Base-by-base conservation (phyloP, 1,140 invertebrate species). In the Drosophila ironensis region DNA sequence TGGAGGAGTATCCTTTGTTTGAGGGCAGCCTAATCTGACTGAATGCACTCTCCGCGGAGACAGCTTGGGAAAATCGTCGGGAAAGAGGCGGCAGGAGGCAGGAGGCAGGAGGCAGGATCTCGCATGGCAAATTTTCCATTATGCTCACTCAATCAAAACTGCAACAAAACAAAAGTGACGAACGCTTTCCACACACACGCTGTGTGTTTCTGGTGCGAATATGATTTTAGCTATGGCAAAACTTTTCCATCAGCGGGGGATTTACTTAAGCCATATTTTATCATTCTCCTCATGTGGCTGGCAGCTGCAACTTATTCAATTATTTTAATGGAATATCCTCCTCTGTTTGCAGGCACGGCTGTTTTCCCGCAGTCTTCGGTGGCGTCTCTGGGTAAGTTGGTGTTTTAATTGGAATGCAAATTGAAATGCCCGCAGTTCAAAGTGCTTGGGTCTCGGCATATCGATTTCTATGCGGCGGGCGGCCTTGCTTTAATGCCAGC, bases 251-350 rank as follows among this genome's bases (percentile, higher is more conserved):
- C 7, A 24, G 9, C 14, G 16, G 35, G 28, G 61, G 66, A 80
- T 86, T 86, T 64, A 68, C 80, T 80, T 86, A 72, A 84, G 81
- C 80, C 66, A 70, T 87, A 66, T 61, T 84, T 72, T 66, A 63
- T 63, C 59, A 61, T 57, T 66, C 64, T 61, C 56, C 57, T 46
- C 38, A 51, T 47, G 30, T 33, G 69, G 42, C 59, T 33, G 69
- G 42, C 59, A 75, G 60, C 67, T 75, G 74, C 60, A 86, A 86
- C 60, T 86, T 86, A 87, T 86, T 80, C 71, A 87, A 86, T 80
- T 86, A 86, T 75, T 86, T 80, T 86, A 86, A 86, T 86, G 54
- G 75, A 77, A 72, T 75, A 37, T 41, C 35, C 24, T 57, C 59
- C 54, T 35, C 30, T 61, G 47, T 51, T 73, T 70, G 33, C 69